Percentiles rank a stretch among this genome's conserved stretches.
Evolutionary conservation across 2,113 vertebrate species (phyloP).

Genomic region (Choloepus hoffmanni): DNA sequence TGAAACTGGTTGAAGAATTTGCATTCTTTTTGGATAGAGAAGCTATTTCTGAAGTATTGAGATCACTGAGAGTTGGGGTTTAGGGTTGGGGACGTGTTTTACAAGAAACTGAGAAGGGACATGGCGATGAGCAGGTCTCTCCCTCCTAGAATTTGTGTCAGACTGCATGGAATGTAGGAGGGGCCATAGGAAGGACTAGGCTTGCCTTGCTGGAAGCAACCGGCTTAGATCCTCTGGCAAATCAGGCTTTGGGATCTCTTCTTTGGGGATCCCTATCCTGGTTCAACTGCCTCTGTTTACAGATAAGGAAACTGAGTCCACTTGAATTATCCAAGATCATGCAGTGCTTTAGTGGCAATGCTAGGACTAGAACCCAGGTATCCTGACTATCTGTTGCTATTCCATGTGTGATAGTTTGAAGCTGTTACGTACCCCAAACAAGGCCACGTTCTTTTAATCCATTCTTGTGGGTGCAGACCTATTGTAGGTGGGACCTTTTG

Average conservation of each 20-base stretch:
- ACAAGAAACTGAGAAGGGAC: not conserved
- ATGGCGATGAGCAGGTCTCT: not conserved
- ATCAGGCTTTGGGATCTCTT: not conserved
- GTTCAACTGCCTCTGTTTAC: not conserved
- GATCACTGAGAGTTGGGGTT: not conserved
- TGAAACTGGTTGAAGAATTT: not conserved
- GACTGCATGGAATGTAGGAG: rapidly evolving
- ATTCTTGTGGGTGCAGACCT: too few relatives aligned
- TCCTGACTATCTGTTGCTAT: not conserved
- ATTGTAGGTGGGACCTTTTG: too few relatives aligned
- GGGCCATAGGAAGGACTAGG: not conserved
- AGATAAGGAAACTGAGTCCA: not conserved
- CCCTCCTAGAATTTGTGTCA: not conserved
- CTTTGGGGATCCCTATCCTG: not conserved
- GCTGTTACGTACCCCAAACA: too few relatives aligned
- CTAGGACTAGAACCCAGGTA: not conserved
- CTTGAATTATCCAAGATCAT: not conserved
- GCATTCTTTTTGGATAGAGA: not conserved
- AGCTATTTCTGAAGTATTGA: not conserved
- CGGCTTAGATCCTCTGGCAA: not conserved
- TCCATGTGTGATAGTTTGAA: too few relatives aligned
- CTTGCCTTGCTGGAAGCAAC: not conserved
- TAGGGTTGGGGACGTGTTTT: not conserved
- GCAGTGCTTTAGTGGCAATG: not conserved
- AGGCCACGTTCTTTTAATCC: too few relatives aligned